These are phyloP conservation scores for Lophotis ruficrista DNA, from an alignment of 2,113 vertebrate species.

Conservation along the genomic window DNA sequence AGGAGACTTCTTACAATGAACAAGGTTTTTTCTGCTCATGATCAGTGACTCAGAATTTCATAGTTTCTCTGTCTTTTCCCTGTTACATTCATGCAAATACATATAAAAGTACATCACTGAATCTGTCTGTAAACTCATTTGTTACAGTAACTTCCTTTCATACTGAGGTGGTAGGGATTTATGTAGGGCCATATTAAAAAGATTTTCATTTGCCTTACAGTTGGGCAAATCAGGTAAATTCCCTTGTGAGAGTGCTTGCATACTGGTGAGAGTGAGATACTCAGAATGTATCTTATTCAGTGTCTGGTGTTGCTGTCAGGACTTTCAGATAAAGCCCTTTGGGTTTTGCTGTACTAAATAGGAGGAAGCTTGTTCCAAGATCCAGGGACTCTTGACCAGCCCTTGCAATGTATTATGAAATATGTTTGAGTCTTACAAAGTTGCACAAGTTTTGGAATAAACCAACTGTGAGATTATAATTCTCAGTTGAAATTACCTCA, in stretches of 20 bases:
- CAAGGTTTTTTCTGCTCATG: rapidly evolving
- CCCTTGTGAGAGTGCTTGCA: neutral
- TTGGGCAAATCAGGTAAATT: neutral
- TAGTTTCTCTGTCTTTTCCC: neutral
- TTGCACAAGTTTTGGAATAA: neutral
- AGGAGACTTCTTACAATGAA: neutral
- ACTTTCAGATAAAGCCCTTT: neutral
- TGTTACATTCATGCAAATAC: neutral
- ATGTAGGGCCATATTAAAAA: neutral
- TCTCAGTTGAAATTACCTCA: neutral
- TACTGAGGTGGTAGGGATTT: neutral
- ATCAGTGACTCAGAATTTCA: neutral
- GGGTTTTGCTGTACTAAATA: neutral
- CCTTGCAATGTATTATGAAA: neutral
- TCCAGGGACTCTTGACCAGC: neutral
- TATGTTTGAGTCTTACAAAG: neutral
- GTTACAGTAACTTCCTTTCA: neutral
- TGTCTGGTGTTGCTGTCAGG: neutral
- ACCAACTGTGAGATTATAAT: neutral
- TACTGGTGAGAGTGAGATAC: neutral
- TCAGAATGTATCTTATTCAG: neutral
- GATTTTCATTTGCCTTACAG: neutral
- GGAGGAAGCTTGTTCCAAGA: neutral
- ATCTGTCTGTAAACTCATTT: neutral
- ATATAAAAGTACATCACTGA: neutral